Conservation (phyloP, 2,113 vertebrate species). For the Poeciliopsis prolifica region DNA sequence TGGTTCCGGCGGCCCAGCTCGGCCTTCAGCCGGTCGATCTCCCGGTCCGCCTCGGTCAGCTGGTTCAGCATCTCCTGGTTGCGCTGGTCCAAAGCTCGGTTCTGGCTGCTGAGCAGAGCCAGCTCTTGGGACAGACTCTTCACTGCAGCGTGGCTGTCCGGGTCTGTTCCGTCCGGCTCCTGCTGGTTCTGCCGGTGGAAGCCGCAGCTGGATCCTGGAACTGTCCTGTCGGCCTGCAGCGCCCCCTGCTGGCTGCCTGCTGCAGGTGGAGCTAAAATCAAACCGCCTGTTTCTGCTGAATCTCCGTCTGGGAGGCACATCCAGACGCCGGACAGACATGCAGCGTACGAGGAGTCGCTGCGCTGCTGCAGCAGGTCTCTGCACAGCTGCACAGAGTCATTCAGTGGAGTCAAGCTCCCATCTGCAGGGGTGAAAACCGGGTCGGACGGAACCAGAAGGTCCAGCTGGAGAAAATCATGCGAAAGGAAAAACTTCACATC, state of each 20-base stretch:
- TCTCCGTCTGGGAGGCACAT: conserved; percentile 31
- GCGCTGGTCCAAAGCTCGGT: conserved; percentile 68
- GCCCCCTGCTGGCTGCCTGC: neutral
- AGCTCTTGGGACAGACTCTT: conserved; percentile 57
- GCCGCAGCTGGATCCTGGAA: neutral
- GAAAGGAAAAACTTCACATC: neutral
- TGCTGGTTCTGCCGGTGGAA: conserved; percentile 20
- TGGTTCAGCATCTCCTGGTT: conserved; percentile 80
- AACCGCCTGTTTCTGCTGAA: conserved; percentile 33
- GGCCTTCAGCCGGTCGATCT: conserved; percentile 69
- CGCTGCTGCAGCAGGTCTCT: conserved; percentile 30
- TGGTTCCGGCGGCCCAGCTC: conserved; percentile 60
- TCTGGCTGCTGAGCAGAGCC: conserved; percentile 62
- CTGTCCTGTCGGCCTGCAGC: conserved; percentile 1
- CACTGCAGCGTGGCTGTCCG: neutral
- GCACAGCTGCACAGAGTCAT: conserved; percentile 4
- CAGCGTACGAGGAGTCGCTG: too few relatives aligned
- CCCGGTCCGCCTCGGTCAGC: conserved; percentile 74
- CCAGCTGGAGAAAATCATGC: conserved; percentile 33
- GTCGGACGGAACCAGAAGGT: conserved; percentile 18
- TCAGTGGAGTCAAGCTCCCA: conserved; percentile 6
- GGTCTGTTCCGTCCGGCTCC: neutral
- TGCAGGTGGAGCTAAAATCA: conserved; percentile 20
- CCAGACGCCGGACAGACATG: conserved; percentile 41
- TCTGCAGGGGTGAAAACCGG: conserved; percentile 16